These are phyloP conservation scores for Polyommatus icarus DNA, from an alignment of 2,888 invertebrate genomes.

Conservation along the genomic window DNA sequence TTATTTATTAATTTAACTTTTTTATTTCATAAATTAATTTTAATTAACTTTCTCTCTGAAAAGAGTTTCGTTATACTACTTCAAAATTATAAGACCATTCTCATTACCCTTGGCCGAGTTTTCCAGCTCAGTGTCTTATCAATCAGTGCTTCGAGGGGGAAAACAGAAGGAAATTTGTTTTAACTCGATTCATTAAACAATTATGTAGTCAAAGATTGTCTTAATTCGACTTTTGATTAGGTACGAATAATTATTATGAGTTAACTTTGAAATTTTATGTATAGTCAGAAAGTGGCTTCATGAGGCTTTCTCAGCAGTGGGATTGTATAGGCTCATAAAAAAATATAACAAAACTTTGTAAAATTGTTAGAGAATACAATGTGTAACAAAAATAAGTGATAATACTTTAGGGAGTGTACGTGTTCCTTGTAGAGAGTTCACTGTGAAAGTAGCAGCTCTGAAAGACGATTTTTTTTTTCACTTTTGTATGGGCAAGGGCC, in stretches of 20 bases:
- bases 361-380: too few species aligned
- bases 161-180: not conserved
- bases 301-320: too few species aligned
- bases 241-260: not conserved
- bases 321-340: too few species aligned
- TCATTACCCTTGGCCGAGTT: not conserved
- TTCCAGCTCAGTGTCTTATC: constrained; percentile 13
- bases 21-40: not conserved
- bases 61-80: not conserved
- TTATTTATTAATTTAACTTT: too few species aligned
- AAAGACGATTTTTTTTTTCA: too few species aligned
- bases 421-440: too few species aligned
- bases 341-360: too few species aligned
- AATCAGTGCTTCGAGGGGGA: not conserved
- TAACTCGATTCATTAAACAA: constrained; percentile 5
- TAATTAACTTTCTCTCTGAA: not conserved
- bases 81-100: not conserved
- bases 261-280: not conserved
- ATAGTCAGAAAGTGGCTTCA: too few species aligned
- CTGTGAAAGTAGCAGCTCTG: too few species aligned
- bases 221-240: not conserved
- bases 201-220: not conserved
- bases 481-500: too few species aligned
- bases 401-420: too few species aligned
- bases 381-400: too few species aligned